phyloP scores from a whole-genome alignment of 2,888 invertebrate species.

The Atethmia centrago region DNA sequence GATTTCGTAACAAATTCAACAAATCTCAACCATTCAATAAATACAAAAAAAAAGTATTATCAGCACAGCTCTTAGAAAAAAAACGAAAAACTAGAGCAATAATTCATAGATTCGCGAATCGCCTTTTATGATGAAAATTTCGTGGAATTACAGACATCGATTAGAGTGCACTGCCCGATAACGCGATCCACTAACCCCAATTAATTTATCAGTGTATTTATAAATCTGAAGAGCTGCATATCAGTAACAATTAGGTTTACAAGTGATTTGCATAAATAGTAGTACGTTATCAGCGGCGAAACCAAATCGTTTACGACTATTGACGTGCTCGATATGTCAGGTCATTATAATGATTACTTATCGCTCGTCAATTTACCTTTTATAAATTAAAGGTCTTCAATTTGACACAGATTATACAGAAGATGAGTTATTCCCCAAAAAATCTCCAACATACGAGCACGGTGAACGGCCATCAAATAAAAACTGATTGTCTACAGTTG shows the following conservation, averaged over 20 bases:
- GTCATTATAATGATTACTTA: conserved; percentile 2
- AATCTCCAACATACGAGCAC: no score
- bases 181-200: conserved; percentile 39
- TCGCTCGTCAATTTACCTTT: not conserved
- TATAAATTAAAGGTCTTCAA: not conserved
- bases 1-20: no score
- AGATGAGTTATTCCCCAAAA: not conserved
- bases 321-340: not conserved
- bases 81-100: not conserved
- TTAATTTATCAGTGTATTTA: conserved; percentile 52
- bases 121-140: conserved; percentile 12
- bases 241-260: conserved; percentile 45
- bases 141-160: not conserved
- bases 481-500: no score
- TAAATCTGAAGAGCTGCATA: conserved; percentile 52
- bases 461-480: no score
- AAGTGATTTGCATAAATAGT: conserved; percentile 47
- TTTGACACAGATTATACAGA: not conserved
- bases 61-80: not conserved
- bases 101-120: not conserved
- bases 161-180: conserved; percentile 45
- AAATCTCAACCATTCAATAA: no score
- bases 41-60: no score
- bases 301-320: conserved; percentile 15
- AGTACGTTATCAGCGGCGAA: conserved; percentile 26